Base-by-base conservation (phyloP, 64 coral and sea anemone species). In the Pocillopora verrucosa region DNA sequence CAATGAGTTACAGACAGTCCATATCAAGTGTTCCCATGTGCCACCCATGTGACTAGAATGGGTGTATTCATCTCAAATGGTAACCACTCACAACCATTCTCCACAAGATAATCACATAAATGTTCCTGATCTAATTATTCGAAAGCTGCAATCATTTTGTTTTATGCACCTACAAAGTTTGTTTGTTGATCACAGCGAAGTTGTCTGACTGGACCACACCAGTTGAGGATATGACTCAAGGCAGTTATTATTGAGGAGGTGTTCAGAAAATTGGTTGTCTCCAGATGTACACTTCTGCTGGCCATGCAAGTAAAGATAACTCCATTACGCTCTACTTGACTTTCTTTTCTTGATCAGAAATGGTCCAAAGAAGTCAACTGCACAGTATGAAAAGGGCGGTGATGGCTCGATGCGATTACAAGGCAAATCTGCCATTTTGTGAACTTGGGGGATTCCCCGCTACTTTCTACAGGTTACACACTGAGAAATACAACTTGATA, bases 121-220 rank as follows among this genome's bases (percentile, higher is more conserved):
- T 41, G 77, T 19, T 58, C 56, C 20, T 73, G 35, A 75, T 73
- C 72, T 72, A 88, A n/a, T 75, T 88, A 70, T 16, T 41, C 34
- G 2, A 76, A 13, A 9, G 58, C 86, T 57, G 70, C 65, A 10
- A 25, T 61, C 26, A 88, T 16, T 73, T 88, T 72, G 24, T 56
- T 59, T 30, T 60, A 12, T 34, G 73, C 86, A 34, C 86, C 86
- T 13, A 75, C 72, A 35, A 88, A 45, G 61, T 89, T 89, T 36
- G 87, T 89, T 26, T 60, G 75, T 60, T 77, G 75, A 24, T 89
- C 76, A 36, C 88, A 79, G n/a, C 88, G 76, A 10, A 89, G 76
- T 65, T 89, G 76, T 67, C 77, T 78, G 16, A 89, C 74, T 19
- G 87, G 87, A 14, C 87, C 87, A 19, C 75, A 57, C 16, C 59